These are phyloP conservation scores for Geotrypetes seraphini DNA, from an alignment of 2,797 vertebrate species.

Conservation along the genomic window DNA sequence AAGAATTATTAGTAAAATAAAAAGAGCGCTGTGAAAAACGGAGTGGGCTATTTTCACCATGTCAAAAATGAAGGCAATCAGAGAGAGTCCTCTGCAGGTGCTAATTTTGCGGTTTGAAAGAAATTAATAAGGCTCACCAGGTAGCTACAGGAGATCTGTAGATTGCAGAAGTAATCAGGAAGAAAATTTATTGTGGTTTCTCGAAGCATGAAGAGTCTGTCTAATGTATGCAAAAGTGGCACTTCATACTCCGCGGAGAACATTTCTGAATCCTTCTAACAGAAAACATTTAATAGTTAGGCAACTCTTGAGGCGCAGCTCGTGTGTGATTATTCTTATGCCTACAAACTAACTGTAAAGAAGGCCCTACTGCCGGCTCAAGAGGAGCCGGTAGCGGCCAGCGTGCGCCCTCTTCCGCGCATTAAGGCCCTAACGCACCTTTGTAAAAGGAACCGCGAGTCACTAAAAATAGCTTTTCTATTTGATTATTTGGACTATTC, in stretches of 20 bases:
- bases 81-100: slow-evolving; percentile 61
- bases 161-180: slow-evolving; percentile 64
- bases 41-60: slow-evolving; percentile 31
- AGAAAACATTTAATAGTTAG: slow-evolving; percentile 66
- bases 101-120: slow-evolving; percentile 64
- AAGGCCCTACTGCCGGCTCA: too few relatives aligned
- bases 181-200: slow-evolving; percentile 64
- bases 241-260: slow-evolving; percentile 67
- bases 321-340: slow-evolving; percentile 50
- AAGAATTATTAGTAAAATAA: slow-evolving; percentile 21
- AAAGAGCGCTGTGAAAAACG: slow-evolving; percentile 25
- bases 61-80: slow-evolving; percentile 49
- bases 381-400: too few relatives aligned
- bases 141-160: slow-evolving; percentile 60
- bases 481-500: too few relatives aligned
- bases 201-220: slow-evolving; percentile 60
- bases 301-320: slow-evolving; percentile 55
- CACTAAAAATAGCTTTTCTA: too few relatives aligned
- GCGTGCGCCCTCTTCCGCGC: too few relatives aligned
- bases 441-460: too few relatives aligned
- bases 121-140: slow-evolving; percentile 69
- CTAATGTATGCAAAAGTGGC: slow-evolving; percentile 66
- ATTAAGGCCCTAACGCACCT: too few relatives aligned
- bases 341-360: slow-evolving; percentile 25
- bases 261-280: slow-evolving; percentile 53